Percentiles rank a stretch among this genome's conserved stretches.
Conservation (phyloP, 2,888 invertebrate genomes). For the Torymus aiolomorphi region DNA sequence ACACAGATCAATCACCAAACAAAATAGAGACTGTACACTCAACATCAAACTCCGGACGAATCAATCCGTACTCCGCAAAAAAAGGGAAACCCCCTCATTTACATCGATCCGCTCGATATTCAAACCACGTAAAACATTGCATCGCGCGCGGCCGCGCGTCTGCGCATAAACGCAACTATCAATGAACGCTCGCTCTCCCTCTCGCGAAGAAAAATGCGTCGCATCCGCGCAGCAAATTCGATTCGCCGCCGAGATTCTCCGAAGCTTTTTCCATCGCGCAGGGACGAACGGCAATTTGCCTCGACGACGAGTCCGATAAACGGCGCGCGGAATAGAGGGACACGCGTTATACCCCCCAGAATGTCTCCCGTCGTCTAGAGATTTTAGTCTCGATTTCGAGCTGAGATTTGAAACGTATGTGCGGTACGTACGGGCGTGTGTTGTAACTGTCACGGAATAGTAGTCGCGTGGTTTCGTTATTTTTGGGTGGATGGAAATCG, state of each 20-base stretch:
- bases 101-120: neutral
- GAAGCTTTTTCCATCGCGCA: too few relatives aligned
- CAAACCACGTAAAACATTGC: conserved; percentile 46
- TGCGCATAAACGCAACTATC: conserved; percentile 25
- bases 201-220: conserved; percentile 18
- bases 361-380: conserved; percentile 11
- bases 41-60: too few relatives aligned
- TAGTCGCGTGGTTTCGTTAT: too few relatives aligned
- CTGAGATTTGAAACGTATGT: too few relatives aligned
- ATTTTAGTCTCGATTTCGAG: conserved; percentile 1
- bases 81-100: too few relatives aligned
- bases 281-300: conserved; percentile 55
- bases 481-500: too few relatives aligned
- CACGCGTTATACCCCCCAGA: conserved; percentile 30
- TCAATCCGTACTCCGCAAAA: too few relatives aligned
- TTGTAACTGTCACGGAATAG: too few relatives aligned
- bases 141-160: neutral
- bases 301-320: conserved; percentile 53
- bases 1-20: too few relatives aligned
- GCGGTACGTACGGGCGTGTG: too few relatives aligned
- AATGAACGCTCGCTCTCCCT: neutral
- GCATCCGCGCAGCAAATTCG: conserved; percentile 12
- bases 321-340: conserved; percentile 37
- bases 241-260: conserved; percentile 37
- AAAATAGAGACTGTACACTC: too few relatives aligned